Conservation (phyloP, 2,113 vertebrate species). For the Solea solea region DNA sequence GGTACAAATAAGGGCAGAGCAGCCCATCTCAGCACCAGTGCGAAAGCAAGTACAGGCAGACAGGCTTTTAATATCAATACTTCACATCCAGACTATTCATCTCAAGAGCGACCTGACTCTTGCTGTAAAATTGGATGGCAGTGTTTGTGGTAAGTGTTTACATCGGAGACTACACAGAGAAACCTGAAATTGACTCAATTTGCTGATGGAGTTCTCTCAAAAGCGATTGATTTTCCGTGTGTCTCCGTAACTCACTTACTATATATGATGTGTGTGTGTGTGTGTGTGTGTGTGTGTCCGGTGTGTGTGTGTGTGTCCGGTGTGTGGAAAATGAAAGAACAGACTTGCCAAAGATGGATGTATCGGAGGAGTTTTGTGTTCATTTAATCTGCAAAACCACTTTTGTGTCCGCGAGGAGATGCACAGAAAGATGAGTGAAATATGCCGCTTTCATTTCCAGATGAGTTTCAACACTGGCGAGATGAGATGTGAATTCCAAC, state of each 20-base stretch:
- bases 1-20: constrained; percentile 24
- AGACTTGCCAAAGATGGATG: constrained; percentile 13
- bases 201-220: constrained; percentile 67
- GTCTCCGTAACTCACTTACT: constrained; percentile 46
- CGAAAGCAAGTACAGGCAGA: constrained; percentile 34
- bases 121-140: constrained; percentile 61
- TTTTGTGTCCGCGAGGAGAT: constrained; percentile 24
- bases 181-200: constrained; percentile 70
- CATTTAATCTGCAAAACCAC: constrained; percentile 9
- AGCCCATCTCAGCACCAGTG: constrained; percentile 29
- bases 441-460: constrained; percentile 33
- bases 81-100: constrained; percentile 54
- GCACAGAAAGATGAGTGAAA: constrained; percentile 37
- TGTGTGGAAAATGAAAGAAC: constrained; percentile 31
- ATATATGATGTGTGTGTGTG: constrained; percentile 24
- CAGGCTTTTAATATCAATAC: constrained; percentile 52
- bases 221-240: constrained; percentile 65
- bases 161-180: constrained; percentile 53
- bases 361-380: constrained; percentile 21
- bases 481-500: constrained; percentile 33
- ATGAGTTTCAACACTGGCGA: constrained; percentile 32
- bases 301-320: constrained; percentile 18
- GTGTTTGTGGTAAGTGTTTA: constrained; percentile 59
- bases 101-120: constrained; percentile 56
- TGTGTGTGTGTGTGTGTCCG: constrained; percentile 24